phyloP scores from a whole-genome alignment of 2,797 vertebrate genomes.

The Enteromius afrohamiltoni region DNA sequence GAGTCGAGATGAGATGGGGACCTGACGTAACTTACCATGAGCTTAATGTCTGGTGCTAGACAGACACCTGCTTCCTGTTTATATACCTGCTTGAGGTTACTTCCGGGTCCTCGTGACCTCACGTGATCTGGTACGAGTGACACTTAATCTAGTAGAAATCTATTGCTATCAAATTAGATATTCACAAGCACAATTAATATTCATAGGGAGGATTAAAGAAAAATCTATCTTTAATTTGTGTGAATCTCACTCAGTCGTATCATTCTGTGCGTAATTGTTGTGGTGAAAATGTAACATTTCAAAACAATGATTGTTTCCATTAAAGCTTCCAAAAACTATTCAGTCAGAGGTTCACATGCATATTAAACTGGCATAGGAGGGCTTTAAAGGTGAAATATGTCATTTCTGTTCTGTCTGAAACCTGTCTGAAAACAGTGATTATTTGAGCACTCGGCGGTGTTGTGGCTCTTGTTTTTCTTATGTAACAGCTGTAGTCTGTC shows the following conservation, averaged over 20 bases:
- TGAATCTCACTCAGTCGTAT: neutral
- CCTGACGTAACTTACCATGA: no score
- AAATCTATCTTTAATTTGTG: neutral
- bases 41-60: no score
- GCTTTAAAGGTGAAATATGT: neutral
- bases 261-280: neutral
- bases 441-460: neutral
- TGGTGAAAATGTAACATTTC: no score
- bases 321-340: neutral
- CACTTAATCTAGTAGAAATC: neutral
- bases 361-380: neutral
- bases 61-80: no score
- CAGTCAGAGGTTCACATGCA: neutral
- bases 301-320: neutral
- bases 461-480: constrained; percentile 45
- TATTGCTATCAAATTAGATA: neutral
- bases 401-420: neutral
- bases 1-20: no score
- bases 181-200: neutral
- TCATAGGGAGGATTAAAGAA: neutral
- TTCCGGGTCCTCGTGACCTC: no score
- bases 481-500: constrained; percentile 52
- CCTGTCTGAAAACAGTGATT: constrained; percentile 4
- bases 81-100: no score
- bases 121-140: no score